A percentile compares a stretch with the other conserved stretches of the same genome.
Conservation (phyloP, 23 tunicate genomes). For the Trididemnum clinides region DNA sequence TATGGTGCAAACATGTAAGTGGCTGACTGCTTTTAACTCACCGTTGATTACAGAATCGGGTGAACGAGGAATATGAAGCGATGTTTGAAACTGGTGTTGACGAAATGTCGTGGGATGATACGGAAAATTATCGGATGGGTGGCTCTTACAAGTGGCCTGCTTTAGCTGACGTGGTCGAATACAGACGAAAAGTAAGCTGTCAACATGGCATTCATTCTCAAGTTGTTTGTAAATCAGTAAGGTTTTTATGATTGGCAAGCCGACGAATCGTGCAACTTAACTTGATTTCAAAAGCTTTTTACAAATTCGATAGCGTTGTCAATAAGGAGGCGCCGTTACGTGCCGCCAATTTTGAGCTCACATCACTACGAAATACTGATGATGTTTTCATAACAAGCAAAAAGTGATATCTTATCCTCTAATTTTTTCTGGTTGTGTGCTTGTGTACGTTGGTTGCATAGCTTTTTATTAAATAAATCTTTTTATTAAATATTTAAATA, state of each 20-base stretch:
- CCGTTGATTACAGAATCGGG: constrained; percentile 75
- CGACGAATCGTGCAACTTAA: background rate
- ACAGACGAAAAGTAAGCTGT: constrained; percentile 50
- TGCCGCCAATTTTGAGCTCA: too few relatives aligned
- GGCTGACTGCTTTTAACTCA: too few relatives aligned
- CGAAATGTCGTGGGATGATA: constrained; percentile 97
- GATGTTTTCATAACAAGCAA: too few relatives aligned
- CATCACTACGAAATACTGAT: too few relatives aligned
- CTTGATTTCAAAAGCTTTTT: background rate
- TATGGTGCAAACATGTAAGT: too few relatives aligned
- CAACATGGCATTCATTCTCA: background rate
- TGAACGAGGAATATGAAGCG: constrained; percentile 72
- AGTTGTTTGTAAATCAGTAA: background rate
- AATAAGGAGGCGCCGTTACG: too few relatives aligned
- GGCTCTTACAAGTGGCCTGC: constrained; percentile 88
- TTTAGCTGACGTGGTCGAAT: constrained; percentile 59
- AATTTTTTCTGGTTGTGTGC: too few relatives aligned
- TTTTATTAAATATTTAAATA: too few relatives aligned
- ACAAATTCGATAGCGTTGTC: too few relatives aligned
- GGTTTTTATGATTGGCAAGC: background rate
- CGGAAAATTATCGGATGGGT: constrained; percentile 93
- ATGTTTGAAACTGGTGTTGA: constrained; percentile 95
- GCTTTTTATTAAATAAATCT: too few relatives aligned
- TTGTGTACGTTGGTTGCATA: too few relatives aligned
- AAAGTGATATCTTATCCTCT: too few relatives aligned